phyloP scores from a whole-genome alignment of 1,140 invertebrate species.

The Kradibia gibbosae region DNA sequence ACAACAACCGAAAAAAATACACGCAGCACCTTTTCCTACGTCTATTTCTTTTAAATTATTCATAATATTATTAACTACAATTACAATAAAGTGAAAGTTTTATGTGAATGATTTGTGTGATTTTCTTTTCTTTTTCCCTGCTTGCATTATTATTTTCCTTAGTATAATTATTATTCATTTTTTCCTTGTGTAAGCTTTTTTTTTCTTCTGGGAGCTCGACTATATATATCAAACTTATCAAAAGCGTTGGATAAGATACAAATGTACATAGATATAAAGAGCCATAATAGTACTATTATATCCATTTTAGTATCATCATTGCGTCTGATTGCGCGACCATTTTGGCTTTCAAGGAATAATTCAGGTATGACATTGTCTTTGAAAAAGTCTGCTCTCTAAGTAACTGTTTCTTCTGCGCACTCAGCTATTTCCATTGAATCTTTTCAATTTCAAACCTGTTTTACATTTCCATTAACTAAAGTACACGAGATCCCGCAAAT shows the following conservation, averaged over 20 bases:
- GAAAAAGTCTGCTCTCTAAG: constrained; percentile 3
- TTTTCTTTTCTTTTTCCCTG: constrained; percentile 37
- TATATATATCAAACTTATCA: constrained; percentile 58
- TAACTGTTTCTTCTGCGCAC: neutral
- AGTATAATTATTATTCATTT: neutral
- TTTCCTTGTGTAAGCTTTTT: neutral
- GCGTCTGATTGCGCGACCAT: constrained; percentile 41
- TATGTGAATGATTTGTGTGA: constrained; percentile 37
- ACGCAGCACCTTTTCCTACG: neutral
- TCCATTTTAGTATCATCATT: constrained; percentile 54
- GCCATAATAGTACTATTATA: constrained; percentile 69
- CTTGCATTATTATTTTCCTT: constrained; percentile 28
- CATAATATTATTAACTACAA: constrained; percentile 43
- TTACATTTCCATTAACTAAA: too few species aligned
- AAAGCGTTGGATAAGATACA: constrained; percentile 70
- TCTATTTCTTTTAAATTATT: constrained; percentile 42
- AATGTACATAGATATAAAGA: constrained; percentile 69
- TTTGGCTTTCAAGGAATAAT: constrained; percentile 30
- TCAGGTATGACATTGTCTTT: constrained; percentile 4
- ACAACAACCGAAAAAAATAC: constrained; percentile 5
- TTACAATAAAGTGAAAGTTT: constrained; percentile 45
- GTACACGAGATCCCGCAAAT: too few species aligned
- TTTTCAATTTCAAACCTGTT: neutral
- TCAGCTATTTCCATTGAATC: neutral
- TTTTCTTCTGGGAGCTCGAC: constrained; percentile 60